phyloP scores from a whole-genome alignment of 2,797 vertebrate species.

The Ctenosaura bakeri region DNA sequence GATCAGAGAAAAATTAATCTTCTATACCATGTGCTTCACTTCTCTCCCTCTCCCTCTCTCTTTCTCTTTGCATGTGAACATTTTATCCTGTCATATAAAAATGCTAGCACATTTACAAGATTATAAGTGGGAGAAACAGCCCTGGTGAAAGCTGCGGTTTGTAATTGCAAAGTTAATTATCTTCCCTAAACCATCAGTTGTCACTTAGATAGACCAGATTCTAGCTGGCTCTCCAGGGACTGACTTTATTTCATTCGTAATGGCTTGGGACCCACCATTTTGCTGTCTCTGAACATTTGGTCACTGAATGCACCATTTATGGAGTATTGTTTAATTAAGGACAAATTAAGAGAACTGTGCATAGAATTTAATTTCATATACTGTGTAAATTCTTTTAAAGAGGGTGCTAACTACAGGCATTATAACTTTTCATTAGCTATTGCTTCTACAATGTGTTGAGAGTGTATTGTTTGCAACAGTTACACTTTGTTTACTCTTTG shows the following conservation, averaged over 20 bases:
- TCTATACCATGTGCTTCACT: constrained; percentile 63
- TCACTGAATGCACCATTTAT: constrained; percentile 93
- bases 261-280: constrained; percentile 89
- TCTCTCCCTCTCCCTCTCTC: constrained; percentile 60
- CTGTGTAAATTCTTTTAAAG: constrained; percentile 92
- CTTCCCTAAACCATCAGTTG: constrained; percentile 97
- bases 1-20: constrained; percentile 72
- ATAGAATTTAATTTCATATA: constrained; percentile 92
- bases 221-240: constrained; percentile 85
- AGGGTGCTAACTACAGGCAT: constrained; percentile 89
- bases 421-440: constrained; percentile 94
- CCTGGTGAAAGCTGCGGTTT: constrained; percentile 86
- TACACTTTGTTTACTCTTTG: constrained; percentile 84
- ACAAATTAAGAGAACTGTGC: constrained; percentile 93
- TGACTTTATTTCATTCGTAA: constrained; percentile 88
- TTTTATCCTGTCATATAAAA: constrained; percentile 76
- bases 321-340: constrained; percentile 97
- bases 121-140: constrained; percentile 82
- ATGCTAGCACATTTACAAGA: constrained; percentile 80
- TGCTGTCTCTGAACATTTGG: constrained; percentile 91
- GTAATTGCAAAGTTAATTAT: constrained; percentile 99
- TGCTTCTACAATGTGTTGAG: constrained; percentile 86
- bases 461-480: constrained; percentile 83
- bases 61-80: constrained; percentile 51
- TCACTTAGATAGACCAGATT: constrained; percentile 92